Base-by-base conservation (phyloP, 2,888 invertebrate species). In the Hydriomena furcata region DNA sequence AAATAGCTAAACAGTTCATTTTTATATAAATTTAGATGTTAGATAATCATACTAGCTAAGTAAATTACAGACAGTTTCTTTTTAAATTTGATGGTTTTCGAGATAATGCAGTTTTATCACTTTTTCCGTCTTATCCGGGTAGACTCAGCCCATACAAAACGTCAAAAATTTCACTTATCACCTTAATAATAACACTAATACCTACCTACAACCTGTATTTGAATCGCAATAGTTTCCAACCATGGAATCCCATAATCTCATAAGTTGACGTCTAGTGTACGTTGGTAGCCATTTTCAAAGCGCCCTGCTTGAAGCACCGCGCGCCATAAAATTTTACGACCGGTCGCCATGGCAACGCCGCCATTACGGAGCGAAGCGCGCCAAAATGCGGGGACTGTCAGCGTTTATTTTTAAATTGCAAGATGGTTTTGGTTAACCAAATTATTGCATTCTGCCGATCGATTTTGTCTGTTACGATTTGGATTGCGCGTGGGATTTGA, bases 251-350 rank as follows among this genome's bases (percentile, higher is more conserved):
- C 51, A 41, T 65, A 68, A 71, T 66, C 65, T 60, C 47, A 45
- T 46, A 59, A 58, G 57, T 61, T 61, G 45, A 58, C 55, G 65
- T 54, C 57, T 60, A 53, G 53, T 64, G 61, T 65, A 54, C 66
- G 69, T 64, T 17, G 2, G 73, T 74, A 73, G 70, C 73, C 65
- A 67, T 75, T 76, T 75, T 75, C 69, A 75, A 79, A 70, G 71
- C 47, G 8, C 52, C 52, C 52, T 24, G 50, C 32, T 17, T 44
- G 31, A 68, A 70, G 79, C 82, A 78, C 80, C 68, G 77, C 71
- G 73, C 66, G 79, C 68, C 76, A 76, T 88, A 86, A 87, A 88
- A 87, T 87, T 88, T 88, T 88, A 88, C 77, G 86, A 84, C 37
- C 72, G 51, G 84, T 83, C 58, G 63, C 73, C 76, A 82, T 84